phyloP scores from a whole-genome alignment of 2,888 invertebrate species.

The Tricholauxania praeusta region DNA sequence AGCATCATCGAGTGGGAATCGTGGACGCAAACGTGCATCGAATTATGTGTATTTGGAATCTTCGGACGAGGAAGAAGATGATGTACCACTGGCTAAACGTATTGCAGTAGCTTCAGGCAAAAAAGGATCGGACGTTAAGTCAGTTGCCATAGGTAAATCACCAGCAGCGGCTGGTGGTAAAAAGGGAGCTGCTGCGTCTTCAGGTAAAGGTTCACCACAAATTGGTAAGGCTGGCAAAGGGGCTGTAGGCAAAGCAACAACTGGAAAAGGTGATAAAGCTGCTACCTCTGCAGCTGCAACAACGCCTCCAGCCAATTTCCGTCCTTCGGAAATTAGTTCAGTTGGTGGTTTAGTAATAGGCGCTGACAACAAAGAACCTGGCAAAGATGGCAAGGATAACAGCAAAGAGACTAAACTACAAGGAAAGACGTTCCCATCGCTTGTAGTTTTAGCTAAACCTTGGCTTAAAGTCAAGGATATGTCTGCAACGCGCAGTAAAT shows the following conservation, averaged over 20 bases:
- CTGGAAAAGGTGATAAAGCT: constrained; percentile 24
- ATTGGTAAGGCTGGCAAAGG: constrained; percentile 38
- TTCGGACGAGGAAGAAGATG: constrained; percentile 68
- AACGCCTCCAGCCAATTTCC: constrained; percentile 61
- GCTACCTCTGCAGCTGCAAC: constrained; percentile 32
- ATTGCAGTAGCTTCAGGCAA: constrained; percentile 58
- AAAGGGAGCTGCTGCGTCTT: constrained; percentile 26
- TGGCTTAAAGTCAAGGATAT: constrained; percentile 80
- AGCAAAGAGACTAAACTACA: constrained; percentile 81
- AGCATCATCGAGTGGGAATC: constrained; percentile 36
- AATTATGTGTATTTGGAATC: constrained; percentile 64
- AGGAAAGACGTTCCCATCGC: constrained; percentile 87
- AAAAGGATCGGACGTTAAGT: constrained; percentile 42
- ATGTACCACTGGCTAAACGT: constrained; percentile 69
- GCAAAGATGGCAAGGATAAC: constrained; percentile 74
- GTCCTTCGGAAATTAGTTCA: constrained; percentile 79
- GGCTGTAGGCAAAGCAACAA: constrained; percentile 31
- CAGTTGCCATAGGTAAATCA: constrained; percentile 34
- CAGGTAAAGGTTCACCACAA: constrained; percentile 32
- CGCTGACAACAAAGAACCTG: constrained; percentile 67
- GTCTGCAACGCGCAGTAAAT: constrained; percentile 72
- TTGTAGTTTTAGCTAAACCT: constrained; percentile 86
- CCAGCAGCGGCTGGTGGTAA: constrained; percentile 45
- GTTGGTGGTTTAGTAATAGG: constrained; percentile 80
- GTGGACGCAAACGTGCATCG: constrained; percentile 51